Evolutionary conservation across 2,113 vertebrate species (phyloP), one percentile per base, ranked within the genome.

Genomic region (Cacatua alba): DNA sequence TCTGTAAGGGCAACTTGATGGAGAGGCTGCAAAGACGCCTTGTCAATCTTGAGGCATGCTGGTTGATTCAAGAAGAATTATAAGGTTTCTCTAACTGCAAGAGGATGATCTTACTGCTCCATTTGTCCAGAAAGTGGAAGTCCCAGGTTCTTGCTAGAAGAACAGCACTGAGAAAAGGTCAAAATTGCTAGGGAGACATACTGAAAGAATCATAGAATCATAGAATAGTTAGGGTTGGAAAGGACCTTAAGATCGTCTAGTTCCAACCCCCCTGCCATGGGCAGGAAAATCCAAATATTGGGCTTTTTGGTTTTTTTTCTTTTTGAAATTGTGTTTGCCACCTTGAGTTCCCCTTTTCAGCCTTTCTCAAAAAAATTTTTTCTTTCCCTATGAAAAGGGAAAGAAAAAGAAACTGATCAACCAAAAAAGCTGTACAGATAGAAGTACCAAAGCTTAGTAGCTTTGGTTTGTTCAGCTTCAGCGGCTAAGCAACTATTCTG

Each of bases 1-100:
- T 68, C 59, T 8, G 0, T 2, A 6, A 1, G 0, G 13, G 7
- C 12, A 26, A 7, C 0, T 3, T 25, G 35, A 57, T 26, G n/a
- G 24, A 77, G n/a, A 29, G 28, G 13, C 59, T 81, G 17, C 3
- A 31, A 86, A 60, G 28, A 43, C 0, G 1, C 6, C 3, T 10
- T 39, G 18, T 37, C 43, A 17, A 3, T 39, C 35, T 6, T 69
- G 35, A 13, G 19, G 17, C 1, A 2, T 25, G 11, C 5, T 28
- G 15, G 16, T 37, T 74, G 39, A 24, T 17, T 86, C 13, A 18
- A 59, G 43, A 74, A 65, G 18, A 74, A 8, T 52, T 69, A 44
- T 1, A 2, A 82, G 26, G 20, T 48, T 69, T 68, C 28, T 63
- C 8, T 41, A 11, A 31, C 18, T 55, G 26, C 6, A 41, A 49